Base-by-base conservation (phyloP, 2,113 vertebrate genomes). In the Pipra filicauda region DNA sequence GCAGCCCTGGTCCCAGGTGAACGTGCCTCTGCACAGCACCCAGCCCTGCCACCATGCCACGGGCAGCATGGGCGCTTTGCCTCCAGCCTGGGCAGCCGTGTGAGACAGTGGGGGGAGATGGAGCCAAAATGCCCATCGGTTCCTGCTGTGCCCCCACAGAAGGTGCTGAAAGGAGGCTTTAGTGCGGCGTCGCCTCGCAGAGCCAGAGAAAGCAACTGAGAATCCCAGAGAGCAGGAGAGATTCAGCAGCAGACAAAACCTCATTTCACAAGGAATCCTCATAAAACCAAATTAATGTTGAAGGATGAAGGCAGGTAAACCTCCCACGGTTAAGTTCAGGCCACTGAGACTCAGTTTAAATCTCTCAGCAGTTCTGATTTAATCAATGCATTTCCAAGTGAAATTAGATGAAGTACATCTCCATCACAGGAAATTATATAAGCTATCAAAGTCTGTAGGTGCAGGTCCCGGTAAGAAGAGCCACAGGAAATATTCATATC, bases 361-460 rank as follows among this genome's bases (percentile, higher is more conserved):
- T 89, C 93, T 94, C 95, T 95, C 86, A 95, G 94, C 91, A 92
- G 93, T 87, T 96, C 93, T 91, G 94, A 97, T 93, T 96, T 96
- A 95, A 97, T 97, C 95, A 85, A 95, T 84, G 88, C 89, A 90
- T 96, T 96, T 96, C 96, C 94, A 95, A 97, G 95, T 72, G 83
- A 97, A 96, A 96, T 97, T 96, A 96, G 94, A 95, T 96, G 94
- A 91, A 97, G 95, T 95, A 86, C 80, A 88, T 96, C 76, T 86
- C 93, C 91, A 95, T 94, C 90, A 73, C 82, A 91, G 84, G 74
- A 96, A 96, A 97, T 95, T 95, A 94, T 94, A 91, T 92, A 88
- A 92, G 94, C 88, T 93, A 91, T 86, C 94, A 58, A 84, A 93
- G 86, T 83, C 97, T 79, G 93, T 66, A 89, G 92, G 92, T 91